phyloP scores from a whole-genome alignment of 2,888 invertebrate species.

The Formica aserva region DNA sequence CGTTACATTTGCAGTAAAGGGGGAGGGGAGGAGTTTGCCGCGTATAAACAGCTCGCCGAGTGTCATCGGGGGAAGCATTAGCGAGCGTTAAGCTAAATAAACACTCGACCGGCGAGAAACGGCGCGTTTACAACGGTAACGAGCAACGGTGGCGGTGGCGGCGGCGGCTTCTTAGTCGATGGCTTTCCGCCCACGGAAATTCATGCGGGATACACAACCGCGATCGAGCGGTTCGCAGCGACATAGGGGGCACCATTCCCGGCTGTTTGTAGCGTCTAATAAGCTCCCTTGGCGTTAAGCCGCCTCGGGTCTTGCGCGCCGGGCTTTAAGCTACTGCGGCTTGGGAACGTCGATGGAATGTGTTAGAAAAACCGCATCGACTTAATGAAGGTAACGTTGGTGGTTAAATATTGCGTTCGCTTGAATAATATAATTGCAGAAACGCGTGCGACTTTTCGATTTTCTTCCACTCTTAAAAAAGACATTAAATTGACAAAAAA shows the following conservation, averaged over 20 bases:
- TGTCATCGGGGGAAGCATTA: conserved; percentile 75
- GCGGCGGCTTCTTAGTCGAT: conserved; percentile 57
- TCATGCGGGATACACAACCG: conserved; percentile 21
- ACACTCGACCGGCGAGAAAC: conserved; percentile 69
- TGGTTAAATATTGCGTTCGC: neutral
- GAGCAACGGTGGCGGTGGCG: conserved; percentile 49
- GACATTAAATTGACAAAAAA: too few species aligned
- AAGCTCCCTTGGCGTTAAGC: conserved; percentile 60
- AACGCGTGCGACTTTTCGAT: neutral
- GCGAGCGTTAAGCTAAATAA: conserved; percentile 82
- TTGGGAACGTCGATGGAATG: neutral
- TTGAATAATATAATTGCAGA: neutral
- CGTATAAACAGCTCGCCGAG: conserved; percentile 76
- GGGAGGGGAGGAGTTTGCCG: conserved; percentile 33
- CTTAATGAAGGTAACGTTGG: conserved; percentile 12
- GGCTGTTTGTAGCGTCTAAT: conserved; percentile 25
- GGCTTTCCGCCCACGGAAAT: conserved; percentile 57
- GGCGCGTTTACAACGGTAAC: conserved; percentile 73
- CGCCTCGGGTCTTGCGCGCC: neutral
- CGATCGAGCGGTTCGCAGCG: conserved; percentile 39
- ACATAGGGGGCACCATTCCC: conserved; percentile 27
- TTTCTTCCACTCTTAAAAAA: too few species aligned
- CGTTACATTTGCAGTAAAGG: conserved; percentile 9
- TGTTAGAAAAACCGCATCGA: conserved; percentile 4
- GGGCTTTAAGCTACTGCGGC: neutral